Evolutionary conservation across 2,888 invertebrate genomes (phyloP).

Genomic region (Troides oblongomaculatus): DNA sequence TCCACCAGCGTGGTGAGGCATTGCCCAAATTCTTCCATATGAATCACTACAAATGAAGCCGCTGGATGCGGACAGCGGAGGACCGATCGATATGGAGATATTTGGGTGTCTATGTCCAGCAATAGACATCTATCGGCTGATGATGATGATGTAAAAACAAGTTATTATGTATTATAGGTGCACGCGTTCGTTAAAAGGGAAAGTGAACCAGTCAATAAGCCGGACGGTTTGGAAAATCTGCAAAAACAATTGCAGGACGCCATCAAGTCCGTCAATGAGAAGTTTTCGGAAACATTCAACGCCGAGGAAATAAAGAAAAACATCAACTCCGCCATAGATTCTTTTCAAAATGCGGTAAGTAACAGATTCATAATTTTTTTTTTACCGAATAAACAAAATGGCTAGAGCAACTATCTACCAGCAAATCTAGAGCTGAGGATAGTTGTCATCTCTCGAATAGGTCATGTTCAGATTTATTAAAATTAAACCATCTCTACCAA

Average conservation of each 20-base stretch:
- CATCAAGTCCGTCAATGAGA: background rate
- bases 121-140: too few relatives aligned
- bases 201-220: background rate
- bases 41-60: too few relatives aligned
- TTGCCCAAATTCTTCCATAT: too few relatives aligned
- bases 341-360: background rate
- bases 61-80: too few relatives aligned
- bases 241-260: background rate
- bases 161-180: background rate
- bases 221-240: slow-evolving; percentile 2
- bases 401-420: too few relatives aligned
- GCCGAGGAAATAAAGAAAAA: background rate
- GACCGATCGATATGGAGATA: too few relatives aligned
- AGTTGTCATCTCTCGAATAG: background rate
- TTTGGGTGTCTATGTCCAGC: too few relatives aligned
- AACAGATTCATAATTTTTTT: background rate
- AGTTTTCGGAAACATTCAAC: background rate
- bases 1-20: too few relatives aligned
- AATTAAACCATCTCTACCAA: too few relatives aligned
- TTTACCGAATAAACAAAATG: too few relatives aligned
- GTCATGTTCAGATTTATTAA: background rate
- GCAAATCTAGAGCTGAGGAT: background rate
- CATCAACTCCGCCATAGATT: background rate
- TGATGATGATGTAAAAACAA: background rate
- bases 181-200: slow-evolving; percentile 7